Percentiles rank a stretch among this genome's conserved stretches.
Conservation (phyloP, 1,140 invertebrate genomes). For the Harpegnathos saltator region DNA sequence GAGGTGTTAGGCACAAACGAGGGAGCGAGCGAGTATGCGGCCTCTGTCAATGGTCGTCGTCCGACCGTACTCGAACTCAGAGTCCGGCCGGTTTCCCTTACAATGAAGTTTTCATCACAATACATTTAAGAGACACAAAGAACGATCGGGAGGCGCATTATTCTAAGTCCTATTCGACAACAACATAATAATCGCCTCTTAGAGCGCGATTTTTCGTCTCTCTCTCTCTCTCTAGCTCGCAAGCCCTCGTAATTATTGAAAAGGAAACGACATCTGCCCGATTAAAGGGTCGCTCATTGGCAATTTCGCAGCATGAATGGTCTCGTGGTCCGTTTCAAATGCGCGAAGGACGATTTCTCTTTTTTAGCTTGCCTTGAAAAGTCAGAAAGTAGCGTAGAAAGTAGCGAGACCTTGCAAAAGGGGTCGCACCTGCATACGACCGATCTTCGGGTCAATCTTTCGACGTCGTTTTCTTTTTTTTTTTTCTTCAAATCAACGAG, state of each 20-base stretch:
- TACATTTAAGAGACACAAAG: neutral
- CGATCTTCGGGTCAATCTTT: constrained; percentile 40
- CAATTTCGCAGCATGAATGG: constrained; percentile 44
- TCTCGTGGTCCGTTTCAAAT: constrained; percentile 47
- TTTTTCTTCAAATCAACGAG: too few relatives aligned
- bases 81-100: neutral
- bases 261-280: constrained; percentile 58
- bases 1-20: neutral
- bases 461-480: constrained; percentile 8
- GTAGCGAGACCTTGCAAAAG: constrained; percentile 69
- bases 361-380: constrained; percentile 60
- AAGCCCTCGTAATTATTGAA: neutral
- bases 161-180: constrained; percentile 15
- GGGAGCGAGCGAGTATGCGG: neutral
- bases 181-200: constrained; percentile 27
- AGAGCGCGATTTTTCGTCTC: neutral
- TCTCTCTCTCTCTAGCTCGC: neutral
- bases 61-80: neutral
- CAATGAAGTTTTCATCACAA: neutral
- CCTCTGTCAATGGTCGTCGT: neutral
- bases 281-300: constrained; percentile 40
- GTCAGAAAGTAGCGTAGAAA: constrained; percentile 40
- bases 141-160: constrained; percentile 22
- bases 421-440: constrained; percentile 77
- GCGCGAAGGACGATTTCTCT: constrained; percentile 74